Base-by-base conservation (phyloP, 2,113 vertebrate genomes). In the Azemiops feae region DNA sequence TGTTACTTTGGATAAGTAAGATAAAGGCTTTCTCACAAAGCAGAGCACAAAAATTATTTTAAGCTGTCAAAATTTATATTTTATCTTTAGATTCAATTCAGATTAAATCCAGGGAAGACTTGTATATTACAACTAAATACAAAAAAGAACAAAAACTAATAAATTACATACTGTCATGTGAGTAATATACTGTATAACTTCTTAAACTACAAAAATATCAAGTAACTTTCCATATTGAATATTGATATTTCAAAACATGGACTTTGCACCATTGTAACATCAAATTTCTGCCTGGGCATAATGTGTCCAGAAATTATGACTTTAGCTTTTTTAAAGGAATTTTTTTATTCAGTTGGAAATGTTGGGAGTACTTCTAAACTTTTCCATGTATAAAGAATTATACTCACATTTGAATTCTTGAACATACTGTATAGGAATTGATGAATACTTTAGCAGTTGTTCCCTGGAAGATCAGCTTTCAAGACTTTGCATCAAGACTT, bases 1-100 rank as follows among this genome's bases (percentile, higher is more conserved):
- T 94, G 92, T 92, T 95, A 91, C 94, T 95, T 96, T 94, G 89
- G 94, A 93, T 39, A 85, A 50, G 57, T 50, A 94, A 94, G 64
- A 43, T 87, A 92, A 81, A 88, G 3, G 86, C 30, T 55, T 92
- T 95, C 85, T 10, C 50, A 88, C 91, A 60, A 92, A 64, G 57
- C 23, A 89, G 43, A 52, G 92, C 86, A 86, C 58, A 88, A 91
- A 88, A 94, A 58, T 64, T 92, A 87, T 86, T 90, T 94, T 52
- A 92, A 92, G 43, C 50, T 94, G 39, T 88, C 57, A 93, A 92
- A 93, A 88, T 57, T 81, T 90, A 88, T 93, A 39, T 69, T 96
- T 94, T 95, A 94, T 43, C 87, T 12, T 39, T 0, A 47, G 5
- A 47, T 47, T 47, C 5, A 47, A 81, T 81, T 81, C 7, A 39